Base-by-base conservation (phyloP, 2,113 vertebrate genomes). In the Pandion haliaetus region DNA sequence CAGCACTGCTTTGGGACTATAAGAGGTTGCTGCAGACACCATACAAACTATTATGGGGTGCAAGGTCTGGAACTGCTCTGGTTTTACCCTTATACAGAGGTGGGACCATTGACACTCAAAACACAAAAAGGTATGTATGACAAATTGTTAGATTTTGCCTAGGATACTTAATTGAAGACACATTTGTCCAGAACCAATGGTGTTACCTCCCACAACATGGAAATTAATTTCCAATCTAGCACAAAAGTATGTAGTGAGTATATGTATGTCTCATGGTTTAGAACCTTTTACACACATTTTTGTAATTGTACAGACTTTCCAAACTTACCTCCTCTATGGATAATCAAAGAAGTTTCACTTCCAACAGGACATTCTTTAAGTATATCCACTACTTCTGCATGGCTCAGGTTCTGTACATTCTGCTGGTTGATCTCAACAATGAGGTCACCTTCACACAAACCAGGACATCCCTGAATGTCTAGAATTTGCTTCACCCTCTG, bases 391-490 rank as follows among this genome's bases (percentile, higher is more conserved):
- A 99, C 99, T 98, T 99, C 99, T 49, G 98, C 98, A 98, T 99
- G 99, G 93, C 98, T 98, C 98, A 99, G 98, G 96, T 98, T 99
- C 97, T 99, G 99, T 96, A 99, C 99, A 72, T 98, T 98, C 97
- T 99, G 99, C 98, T 99, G 99, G 98, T 99, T 99, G 97, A 99
- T 99, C 98, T 99, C 99, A 97, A 99, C 97, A 95, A 99, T 99
- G 95, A 99, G 99, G 98, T 99, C 99, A 6, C 99, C 99, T 98
- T 99, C 99, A 95, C 98, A 99, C 94, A 99, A 98, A 86, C 99
- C 99, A 77, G 99, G 99, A 97, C 99, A 99, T 97, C 99, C 99
- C 98, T 99, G 99, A 91, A 99, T 98, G 98, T 99, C 99, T 98
- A 99, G 98, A 97, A 99, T 99, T 96, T 99, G 99, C 98, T 99